Percentiles rank a stretch among this genome's conserved stretches.
phyloP scores from a whole-genome alignment of 2,797 vertebrate species.

The Amblyraja radiata region DNA sequence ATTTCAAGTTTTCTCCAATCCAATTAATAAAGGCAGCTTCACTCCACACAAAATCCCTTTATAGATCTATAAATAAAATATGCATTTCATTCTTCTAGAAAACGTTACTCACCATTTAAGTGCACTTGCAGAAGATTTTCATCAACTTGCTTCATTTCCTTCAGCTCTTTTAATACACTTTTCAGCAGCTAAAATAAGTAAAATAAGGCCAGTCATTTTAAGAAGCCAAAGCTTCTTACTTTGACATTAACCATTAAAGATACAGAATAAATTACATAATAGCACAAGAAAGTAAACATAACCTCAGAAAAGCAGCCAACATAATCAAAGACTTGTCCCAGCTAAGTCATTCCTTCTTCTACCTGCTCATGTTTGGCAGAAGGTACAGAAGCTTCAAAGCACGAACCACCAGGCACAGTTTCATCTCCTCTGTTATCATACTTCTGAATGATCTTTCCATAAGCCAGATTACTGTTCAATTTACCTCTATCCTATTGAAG shows the following conservation, averaged over 20 bases:
- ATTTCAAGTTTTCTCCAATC: neutral
- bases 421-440: too few species aligned
- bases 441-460: too few species aligned
- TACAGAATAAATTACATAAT: too few species aligned
- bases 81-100: neutral
- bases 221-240: neutral
- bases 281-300: too few species aligned
- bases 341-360: too few species aligned
- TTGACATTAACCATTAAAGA: neutral
- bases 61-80: neutral
- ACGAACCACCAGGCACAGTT: too few species aligned
- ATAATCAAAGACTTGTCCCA: too few species aligned
- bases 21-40: neutral
- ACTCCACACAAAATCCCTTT: neutral
- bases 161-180: slow-evolving; percentile 72
- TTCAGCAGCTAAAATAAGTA: slow-evolving; percentile 65
- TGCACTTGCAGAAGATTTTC: slow-evolving; percentile 79
- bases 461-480: too few species aligned
- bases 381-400: too few species aligned
- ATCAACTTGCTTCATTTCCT: slow-evolving; percentile 59
- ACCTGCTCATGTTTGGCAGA: too few species aligned
- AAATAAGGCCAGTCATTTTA: neutral
- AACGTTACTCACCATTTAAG: slow-evolving; percentile 69
- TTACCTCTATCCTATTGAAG: too few species aligned
- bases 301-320: too few species aligned